Evolutionary conservation across 1,140 invertebrate species (phyloP), one percentile per base, ranked within the genome.

Genomic region (Rhagoletis zephyria): DNA sequence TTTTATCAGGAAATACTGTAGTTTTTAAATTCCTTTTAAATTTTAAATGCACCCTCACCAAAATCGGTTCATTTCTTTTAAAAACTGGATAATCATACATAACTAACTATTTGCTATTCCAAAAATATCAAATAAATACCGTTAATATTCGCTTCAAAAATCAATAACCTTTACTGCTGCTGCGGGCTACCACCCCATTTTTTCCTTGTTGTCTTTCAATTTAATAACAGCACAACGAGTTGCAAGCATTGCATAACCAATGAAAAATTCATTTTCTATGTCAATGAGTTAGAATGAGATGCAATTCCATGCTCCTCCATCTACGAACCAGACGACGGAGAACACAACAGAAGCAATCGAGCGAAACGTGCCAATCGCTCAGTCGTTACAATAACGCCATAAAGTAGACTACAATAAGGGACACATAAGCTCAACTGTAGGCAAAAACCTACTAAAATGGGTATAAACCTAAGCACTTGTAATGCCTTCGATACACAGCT

Each of bases 301-400:
- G 4, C 16, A 3, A 2, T 48, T 3, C 42, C 6, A 74, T 7
- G 42, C 67, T 4, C 51, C 51, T 56, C 10, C 14, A 48, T 74
- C 7, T 2, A 4, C 16, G 10, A 56, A 14, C 14, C 5, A 30
- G 30, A 30, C 30, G 30, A 30, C 45, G 6, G 14, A 4, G 40
- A 48, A 40, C 45, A 74, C 10, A 74, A 48, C 61, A 74, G 45
- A 74, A 74, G 67, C 40, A 74, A 74, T 74, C 67, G 42, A 74
- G 42, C 67, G 14, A 30, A 81, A 81, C 74, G 74, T 81, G 74
- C 48, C 74, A 81, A 81, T 56, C 74, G 74, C 42, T 56, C 40
- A 81, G 51, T 81, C 74, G 48, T 48, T 16, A 48, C 67, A 45
- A 42, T 10, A 74, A 16, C 67, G 40, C 14, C 42, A 48, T 48